These are phyloP conservation scores for Patiria miniata DNA, from an alignment of 35 echinoderm and acorn worm genomes.

Conservation along the genomic window DNA sequence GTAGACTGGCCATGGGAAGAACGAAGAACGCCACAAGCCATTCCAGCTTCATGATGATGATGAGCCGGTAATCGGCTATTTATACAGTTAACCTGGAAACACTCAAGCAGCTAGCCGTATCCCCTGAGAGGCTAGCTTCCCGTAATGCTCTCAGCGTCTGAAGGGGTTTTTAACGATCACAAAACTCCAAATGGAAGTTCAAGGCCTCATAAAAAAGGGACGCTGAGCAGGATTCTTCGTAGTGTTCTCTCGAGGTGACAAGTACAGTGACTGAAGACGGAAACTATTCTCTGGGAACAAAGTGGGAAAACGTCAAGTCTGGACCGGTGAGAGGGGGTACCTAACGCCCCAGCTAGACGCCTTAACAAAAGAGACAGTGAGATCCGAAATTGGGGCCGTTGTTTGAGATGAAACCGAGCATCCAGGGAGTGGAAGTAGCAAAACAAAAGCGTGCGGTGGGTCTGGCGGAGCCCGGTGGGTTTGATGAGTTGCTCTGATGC, in stretches of 20 bases:
- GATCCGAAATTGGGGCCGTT: background rate
- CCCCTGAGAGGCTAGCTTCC: background rate
- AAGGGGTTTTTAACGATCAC: background rate
- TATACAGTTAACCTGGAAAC: background rate
- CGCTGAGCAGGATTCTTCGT: background rate
- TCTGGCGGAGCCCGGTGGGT: background rate
- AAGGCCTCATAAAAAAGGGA: background rate
- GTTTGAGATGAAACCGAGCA: background rate
- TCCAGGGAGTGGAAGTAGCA: no score
- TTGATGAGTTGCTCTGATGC: background rate
- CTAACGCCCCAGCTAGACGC: background rate
- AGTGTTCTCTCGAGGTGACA: background rate
- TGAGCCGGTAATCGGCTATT: background rate
- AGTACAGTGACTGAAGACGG: background rate
- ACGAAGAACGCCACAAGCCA: slow-evolving; percentile 84
- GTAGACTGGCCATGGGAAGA: slow-evolving; percentile 82
- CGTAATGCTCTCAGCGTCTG: background rate
- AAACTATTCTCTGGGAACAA: background rate
- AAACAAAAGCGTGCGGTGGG: background rate
- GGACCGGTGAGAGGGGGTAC: background rate
- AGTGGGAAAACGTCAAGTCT: background rate
- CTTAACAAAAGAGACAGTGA: background rate
- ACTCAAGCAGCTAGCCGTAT: background rate
- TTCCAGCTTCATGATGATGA: slow-evolving; percentile 76
- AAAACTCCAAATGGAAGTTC: slow-evolving; percentile 1